Base-by-base conservation (phyloP, 2,888 invertebrate genomes). In the Sipha maydis region DNA sequence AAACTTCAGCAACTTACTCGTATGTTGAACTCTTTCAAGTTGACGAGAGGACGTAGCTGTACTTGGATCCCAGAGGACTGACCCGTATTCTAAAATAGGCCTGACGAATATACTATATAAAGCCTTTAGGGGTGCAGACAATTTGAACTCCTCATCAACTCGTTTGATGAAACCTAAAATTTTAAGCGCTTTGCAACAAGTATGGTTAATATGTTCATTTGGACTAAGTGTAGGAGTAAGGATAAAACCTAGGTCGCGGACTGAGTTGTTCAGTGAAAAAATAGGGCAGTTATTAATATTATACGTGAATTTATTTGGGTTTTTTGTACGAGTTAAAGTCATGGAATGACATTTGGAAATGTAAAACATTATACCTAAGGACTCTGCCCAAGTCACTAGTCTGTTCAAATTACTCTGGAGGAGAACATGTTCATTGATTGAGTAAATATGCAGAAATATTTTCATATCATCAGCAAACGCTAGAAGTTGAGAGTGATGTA, bases 1-100 rank as follows among this genome's bases (percentile, higher is more conserved):
- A 21, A 69, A 82, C 4, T 3, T n/a, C 21, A 71, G 31, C 14
- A 48, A 82, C 41, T 69, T 82, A n/a, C n/a, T n/a, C n/a, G n/a
- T n/a, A 8, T 9, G 54, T 54, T 83, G 25, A 5, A 83, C 83
- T 21, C 73, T 48, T 83, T 83, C 31, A 38, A 83, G 54, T 9
- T 41, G n/a, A 21, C 3, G 1, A 21, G 1, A 73, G 25, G 14
- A 5, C 8, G 31, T 28, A 28, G 28, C 19, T 41, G 54, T 73
- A 34, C 8, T n/a, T 38, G 41, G 11, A 28, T 69, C 67, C 41
- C 67, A 82, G 31, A 83, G 31, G 8, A 73, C 17, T 19, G 31
- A 48, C 3, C 48, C 73, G 2, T 83, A n/a, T n/a, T n/a, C n/a
- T n/a, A n/a, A n/a, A n/a, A n/a, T n/a, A n/a, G n/a, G n/a, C n/a